Evolutionary conservation across 2,797 vertebrate genomes (phyloP).

Genomic region (Selene dorsalis): DNA sequence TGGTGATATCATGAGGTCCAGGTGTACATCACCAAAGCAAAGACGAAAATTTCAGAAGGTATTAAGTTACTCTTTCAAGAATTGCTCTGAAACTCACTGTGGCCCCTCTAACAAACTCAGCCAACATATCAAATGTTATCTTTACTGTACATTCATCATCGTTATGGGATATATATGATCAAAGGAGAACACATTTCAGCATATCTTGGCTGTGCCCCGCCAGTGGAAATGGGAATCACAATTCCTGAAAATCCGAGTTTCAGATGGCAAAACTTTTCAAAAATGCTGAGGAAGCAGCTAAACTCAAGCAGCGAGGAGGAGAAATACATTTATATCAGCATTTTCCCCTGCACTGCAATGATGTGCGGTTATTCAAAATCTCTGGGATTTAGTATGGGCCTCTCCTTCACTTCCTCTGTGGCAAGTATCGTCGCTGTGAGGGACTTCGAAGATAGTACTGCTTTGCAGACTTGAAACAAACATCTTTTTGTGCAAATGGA

Average conservation of each 20-base stretch:
- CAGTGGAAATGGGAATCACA: too few relatives aligned
- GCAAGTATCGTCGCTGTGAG: conserved; percentile 11
- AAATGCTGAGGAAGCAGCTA: background rate
- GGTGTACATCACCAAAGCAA: too few relatives aligned
- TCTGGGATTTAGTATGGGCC: conserved; percentile 35
- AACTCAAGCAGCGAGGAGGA: conserved; percentile 7
- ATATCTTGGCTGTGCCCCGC: too few relatives aligned
- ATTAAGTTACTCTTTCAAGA: too few relatives aligned
- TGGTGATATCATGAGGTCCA: too few relatives aligned
- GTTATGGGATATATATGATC: too few relatives aligned
- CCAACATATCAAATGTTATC: background rate
- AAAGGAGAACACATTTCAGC: too few relatives aligned
- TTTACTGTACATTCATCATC: background rate
- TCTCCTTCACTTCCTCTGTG: conserved; percentile 57
- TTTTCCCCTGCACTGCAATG: background rate
- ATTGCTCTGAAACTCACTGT: too few relatives aligned
- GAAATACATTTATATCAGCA: background rate
- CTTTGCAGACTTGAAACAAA: conserved; percentile 67
- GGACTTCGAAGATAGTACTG: conserved; percentile 35
- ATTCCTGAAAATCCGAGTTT: too few relatives aligned
- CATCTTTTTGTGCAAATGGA: conserved; percentile 70
- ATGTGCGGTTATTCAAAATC: conserved; percentile 1
- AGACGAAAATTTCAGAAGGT: too few relatives aligned
- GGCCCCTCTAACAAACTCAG: too few relatives aligned
- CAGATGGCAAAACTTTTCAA: background rate